A percentile compares a stretch with the other conserved stretches of the same genome.
Evolutionary conservation across 2,888 invertebrate genomes (phyloP).

Genomic region (Beris morrisii): DNA sequence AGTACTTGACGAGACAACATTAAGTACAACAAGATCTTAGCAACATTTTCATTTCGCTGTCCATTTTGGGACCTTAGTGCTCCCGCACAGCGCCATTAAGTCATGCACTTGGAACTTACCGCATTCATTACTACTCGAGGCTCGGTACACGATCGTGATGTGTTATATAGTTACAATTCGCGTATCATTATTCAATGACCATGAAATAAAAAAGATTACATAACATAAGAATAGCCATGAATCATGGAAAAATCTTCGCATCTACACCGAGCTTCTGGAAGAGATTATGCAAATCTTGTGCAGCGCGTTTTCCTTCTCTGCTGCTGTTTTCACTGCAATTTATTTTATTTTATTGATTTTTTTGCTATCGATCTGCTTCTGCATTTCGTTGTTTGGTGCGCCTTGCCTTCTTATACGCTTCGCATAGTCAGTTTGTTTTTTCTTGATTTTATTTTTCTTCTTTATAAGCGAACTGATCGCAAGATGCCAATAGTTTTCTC

Average conservation of each 20-base stretch:
- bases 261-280: neutral
- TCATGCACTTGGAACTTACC: neutral
- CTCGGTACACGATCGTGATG: conserved; percentile 4
- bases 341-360: conserved; percentile 4
- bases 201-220: conserved; percentile 27
- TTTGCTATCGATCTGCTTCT: neutral
- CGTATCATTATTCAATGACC: conserved; percentile 30
- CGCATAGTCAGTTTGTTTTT: too few relatives aligned
- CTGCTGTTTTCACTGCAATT: neutral
- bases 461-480: too few relatives aligned
- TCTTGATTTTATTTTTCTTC: too few relatives aligned
- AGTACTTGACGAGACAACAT: too few relatives aligned
- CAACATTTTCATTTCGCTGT: too few relatives aligned
- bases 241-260: conserved; percentile 25
- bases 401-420: too few relatives aligned
- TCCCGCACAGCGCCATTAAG: conserved; percentile 11
- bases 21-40: too few relatives aligned
- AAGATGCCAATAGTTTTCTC: too few relatives aligned
- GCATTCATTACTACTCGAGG: neutral
- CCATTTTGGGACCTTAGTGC: neutral
- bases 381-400: too few relatives aligned
- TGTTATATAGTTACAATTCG: conserved; percentile 17
- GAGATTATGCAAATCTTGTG: conserved; percentile 15
- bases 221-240: conserved; percentile 23
- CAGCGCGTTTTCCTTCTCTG: neutral